phyloP scores from a whole-genome alignment of 2,888 invertebrate species.

The Tipula lateralis region DNA sequence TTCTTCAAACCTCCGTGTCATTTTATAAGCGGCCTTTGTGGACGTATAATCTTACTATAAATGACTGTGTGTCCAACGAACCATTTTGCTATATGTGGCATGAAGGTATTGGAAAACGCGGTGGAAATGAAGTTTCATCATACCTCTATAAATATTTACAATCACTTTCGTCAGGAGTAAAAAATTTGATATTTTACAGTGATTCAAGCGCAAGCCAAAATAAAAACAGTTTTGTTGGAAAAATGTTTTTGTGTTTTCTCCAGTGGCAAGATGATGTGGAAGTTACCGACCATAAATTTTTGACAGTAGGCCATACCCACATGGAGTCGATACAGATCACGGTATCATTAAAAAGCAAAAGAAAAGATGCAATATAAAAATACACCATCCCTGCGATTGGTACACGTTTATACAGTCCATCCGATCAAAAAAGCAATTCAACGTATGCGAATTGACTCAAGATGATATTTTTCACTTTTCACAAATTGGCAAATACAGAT shows the following conservation, averaged over 20 bases:
- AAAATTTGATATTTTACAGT: background rate
- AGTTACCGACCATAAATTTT: background rate
- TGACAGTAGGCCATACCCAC: background rate
- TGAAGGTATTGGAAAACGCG: background rate
- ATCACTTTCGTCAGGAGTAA: background rate
- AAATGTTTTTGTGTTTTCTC: background rate
- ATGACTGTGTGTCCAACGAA: background rate
- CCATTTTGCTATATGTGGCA: background rate
- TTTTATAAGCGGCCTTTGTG: background rate
- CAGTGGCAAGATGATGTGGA: no score
- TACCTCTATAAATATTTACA: background rate
- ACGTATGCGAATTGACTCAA: background rate
- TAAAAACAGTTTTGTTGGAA: background rate
- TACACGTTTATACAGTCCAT: no score
- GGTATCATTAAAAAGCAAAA: background rate
- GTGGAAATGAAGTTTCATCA: background rate
- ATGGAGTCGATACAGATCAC: background rate
- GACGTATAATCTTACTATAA: background rate
- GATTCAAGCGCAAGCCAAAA: background rate
- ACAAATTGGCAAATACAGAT: background rate
- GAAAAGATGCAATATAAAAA: background rate
- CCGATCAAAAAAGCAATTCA: background rate
- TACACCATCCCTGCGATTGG: no score
- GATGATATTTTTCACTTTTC: background rate
- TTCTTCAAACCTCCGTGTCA: background rate